These are phyloP conservation scores for Trissoscelio sp. DNA, from an alignment of 2,888 invertebrate genomes.

Conservation along the genomic window DNA sequence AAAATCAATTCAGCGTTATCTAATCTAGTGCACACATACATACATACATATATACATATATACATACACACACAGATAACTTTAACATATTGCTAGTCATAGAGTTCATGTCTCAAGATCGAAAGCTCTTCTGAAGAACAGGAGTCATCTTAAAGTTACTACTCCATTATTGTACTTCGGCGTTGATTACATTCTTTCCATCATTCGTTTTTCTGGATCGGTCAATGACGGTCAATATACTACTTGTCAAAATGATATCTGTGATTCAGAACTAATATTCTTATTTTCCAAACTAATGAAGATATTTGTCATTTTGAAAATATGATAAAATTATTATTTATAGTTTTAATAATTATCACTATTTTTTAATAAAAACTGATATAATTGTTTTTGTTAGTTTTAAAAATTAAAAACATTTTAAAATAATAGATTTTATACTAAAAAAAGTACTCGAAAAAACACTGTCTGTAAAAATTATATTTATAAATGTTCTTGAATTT, in stretches of 20 bases:
- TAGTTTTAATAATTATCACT: neutral
- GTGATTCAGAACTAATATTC: slow-evolving; percentile 37
- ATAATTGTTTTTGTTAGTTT: too few relatives aligned
- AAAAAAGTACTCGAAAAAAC: too few relatives aligned
- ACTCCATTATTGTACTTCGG: slow-evolving; percentile 49
- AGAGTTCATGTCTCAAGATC: slow-evolving; percentile 42
- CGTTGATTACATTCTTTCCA: slow-evolving; percentile 57
- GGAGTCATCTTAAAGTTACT: slow-evolving; percentile 50
- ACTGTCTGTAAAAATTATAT: too few relatives aligned
- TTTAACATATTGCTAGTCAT: slow-evolving; percentile 51
- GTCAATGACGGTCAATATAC: slow-evolving; percentile 48
- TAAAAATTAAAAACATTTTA: too few relatives aligned
- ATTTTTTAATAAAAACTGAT: too few relatives aligned
- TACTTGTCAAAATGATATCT: slow-evolving; percentile 56
- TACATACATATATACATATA: too few relatives aligned
- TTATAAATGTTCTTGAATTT: too few relatives aligned
- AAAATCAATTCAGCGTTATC: slow-evolving; percentile 34
- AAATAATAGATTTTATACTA: too few relatives aligned
- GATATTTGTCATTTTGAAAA: slow-evolving; percentile 33
- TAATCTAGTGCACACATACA: slow-evolving; percentile 1
- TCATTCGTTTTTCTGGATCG: slow-evolving; percentile 53
- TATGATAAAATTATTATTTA: neutral
- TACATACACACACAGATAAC: neutral
- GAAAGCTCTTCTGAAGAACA: slow-evolving; percentile 42
- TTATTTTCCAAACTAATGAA: slow-evolving; percentile 40